A percentile compares a stretch with the other conserved stretches of the same genome.
Evolutionary conservation across 2,113 vertebrate species (phyloP).

Genomic region (Silurus glanis): DNA sequence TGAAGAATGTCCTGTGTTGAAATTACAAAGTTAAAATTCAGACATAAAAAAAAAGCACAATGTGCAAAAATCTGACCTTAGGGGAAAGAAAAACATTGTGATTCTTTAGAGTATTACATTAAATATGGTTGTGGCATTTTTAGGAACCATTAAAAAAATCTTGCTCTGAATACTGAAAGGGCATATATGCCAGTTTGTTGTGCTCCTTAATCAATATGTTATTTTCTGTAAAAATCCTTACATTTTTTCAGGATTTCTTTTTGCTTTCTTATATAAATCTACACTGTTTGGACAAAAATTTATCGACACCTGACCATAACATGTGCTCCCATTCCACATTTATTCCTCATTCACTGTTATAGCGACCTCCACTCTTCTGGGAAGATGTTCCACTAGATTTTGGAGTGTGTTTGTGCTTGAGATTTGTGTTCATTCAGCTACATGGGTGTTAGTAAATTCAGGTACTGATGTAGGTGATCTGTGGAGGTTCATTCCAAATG

Average conservation of each 20-base stretch:
- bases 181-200: not conserved
- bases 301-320: too few relatives aligned
- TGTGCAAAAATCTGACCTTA: not conserved
- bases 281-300: not conserved
- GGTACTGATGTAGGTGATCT: too few relatives aligned
- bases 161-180: not conserved
- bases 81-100: not conserved
- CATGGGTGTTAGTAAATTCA: too few relatives aligned
- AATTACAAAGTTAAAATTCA: not conserved
- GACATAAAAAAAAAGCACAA: not conserved
- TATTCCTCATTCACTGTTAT: too few relatives aligned
- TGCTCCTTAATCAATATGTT: not conserved
- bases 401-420: too few relatives aligned
- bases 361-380: too few relatives aligned
- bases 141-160: not conserved
- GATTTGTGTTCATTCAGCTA: too few relatives aligned
- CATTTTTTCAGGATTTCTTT: not conserved
- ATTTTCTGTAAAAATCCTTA: not conserved
- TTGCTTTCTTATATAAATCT: not conserved
- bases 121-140: not conserved
- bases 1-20: not conserved
- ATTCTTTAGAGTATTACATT: not conserved
- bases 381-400: too few relatives aligned
- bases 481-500: too few relatives aligned
- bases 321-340: too few relatives aligned